These are phyloP conservation scores for Ceratothoa steindachneri DNA, from an alignment of 2,888 invertebrate genomes.

Conservation along the genomic window DNA sequence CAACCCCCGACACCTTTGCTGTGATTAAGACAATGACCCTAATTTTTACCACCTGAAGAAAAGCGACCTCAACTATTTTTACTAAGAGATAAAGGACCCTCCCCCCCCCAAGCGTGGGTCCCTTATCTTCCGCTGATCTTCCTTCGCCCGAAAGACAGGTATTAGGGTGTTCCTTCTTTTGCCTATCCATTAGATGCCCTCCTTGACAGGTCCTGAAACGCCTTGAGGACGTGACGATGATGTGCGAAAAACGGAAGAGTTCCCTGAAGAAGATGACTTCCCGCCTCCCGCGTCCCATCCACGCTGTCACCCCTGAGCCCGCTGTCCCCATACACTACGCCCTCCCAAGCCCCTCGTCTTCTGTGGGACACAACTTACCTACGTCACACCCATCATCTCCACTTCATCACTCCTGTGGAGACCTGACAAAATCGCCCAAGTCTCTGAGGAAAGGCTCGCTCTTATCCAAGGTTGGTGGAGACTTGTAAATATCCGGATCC, in stretches of 20 bases:
- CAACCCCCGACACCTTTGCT: too few species aligned
- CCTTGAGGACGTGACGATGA: constrained; percentile 86
- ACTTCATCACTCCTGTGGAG: background rate
- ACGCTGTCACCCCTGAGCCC: constrained; percentile 73
- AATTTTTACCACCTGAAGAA: too few species aligned
- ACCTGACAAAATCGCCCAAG: background rate
- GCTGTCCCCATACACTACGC: constrained; percentile 48
- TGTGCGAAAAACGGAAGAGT: constrained; percentile 75
- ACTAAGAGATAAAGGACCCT: too few species aligned
- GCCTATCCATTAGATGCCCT: too few species aligned
- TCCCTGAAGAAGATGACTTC: constrained; percentile 51
- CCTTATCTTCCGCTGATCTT: too few species aligned
- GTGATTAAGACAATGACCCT: too few species aligned
- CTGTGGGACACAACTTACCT: background rate
- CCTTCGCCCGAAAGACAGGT: too few species aligned
- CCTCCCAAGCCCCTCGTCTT: constrained; percentile 18
- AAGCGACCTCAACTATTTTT: too few species aligned
- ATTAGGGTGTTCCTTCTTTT: too few species aligned
- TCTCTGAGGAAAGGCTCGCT: background rate
- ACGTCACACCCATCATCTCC: background rate
- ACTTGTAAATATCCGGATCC: too few species aligned
- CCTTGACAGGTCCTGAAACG: constrained; percentile 76
- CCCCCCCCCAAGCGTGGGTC: too few species aligned
- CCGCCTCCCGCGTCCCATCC: constrained; percentile 63
- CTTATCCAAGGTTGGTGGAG: background rate